phyloP scores from a whole-genome alignment of 37 sponge, comb jelly and placozoan genomes.

The Diacarnus erythraeanus region DNA sequence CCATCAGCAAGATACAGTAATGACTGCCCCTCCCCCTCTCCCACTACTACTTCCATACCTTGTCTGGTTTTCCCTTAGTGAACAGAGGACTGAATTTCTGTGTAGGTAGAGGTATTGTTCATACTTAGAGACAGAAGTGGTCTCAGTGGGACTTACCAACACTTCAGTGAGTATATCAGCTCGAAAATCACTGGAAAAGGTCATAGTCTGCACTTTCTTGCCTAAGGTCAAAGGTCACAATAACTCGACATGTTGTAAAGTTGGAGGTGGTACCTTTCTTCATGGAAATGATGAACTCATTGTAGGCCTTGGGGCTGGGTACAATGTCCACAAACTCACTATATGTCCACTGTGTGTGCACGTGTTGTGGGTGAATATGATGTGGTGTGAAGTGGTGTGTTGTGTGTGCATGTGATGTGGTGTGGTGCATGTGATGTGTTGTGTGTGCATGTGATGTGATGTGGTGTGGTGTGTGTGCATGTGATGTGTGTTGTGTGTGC shows the following conservation, averaged over 20 bases:
- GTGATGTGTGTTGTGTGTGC: too few relatives aligned
- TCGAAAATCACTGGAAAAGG: conserved; percentile 92
- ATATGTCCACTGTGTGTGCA: conserved; percentile 80
- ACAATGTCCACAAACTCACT: conserved; percentile 84
- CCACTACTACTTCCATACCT: too few relatives aligned
- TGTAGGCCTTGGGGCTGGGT: conserved; percentile 88
- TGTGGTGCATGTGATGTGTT: too few relatives aligned
- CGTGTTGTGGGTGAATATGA: neutral
- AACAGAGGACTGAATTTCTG: conserved; percentile 70
- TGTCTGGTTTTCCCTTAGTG: conserved; percentile 11
- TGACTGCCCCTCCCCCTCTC: too few relatives aligned
- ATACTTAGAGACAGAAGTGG: neutral
- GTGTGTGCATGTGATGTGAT: too few relatives aligned
- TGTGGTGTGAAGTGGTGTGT: too few relatives aligned
- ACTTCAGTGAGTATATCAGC: conserved; percentile 89
- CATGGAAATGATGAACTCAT: conserved; percentile 89
- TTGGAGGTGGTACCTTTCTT: conserved; percentile 25
- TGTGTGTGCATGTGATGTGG: too few relatives aligned
- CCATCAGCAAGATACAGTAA: too few relatives aligned
- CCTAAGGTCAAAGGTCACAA: neutral
- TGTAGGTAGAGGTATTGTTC: neutral
- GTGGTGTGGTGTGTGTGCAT: too few relatives aligned
- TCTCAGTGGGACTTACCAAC: conserved; percentile 38
- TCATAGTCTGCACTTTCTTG: conserved; percentile 77
- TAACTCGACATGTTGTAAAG: neutral